Percentiles rank a stretch among this genome's conserved stretches.
phyloP scores from a whole-genome alignment of 2,113 vertebrate species.

The Rhipidura dahli region DNA sequence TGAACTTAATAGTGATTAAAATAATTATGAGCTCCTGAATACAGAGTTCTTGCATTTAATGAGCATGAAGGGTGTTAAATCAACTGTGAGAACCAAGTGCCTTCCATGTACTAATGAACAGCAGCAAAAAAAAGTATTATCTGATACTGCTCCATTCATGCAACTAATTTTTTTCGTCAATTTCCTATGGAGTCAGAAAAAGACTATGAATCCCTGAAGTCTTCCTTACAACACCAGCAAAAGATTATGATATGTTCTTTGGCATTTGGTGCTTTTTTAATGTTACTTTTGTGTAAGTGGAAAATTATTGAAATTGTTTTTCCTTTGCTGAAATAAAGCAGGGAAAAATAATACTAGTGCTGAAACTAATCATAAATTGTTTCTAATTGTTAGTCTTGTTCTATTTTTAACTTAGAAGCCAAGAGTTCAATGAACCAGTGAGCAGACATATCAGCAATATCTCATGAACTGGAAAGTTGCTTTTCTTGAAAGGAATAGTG shows the following conservation, averaged over 20 bases:
- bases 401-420: background rate
- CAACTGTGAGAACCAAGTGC: background rate
- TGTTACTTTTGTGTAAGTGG: background rate
- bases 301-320: background rate
- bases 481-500: background rate
- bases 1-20: background rate
- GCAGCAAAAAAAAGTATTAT: background rate
- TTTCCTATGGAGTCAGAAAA: background rate
- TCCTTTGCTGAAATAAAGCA: background rate
- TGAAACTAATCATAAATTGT: background rate
- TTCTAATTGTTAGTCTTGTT: background rate
- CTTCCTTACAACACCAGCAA: background rate
- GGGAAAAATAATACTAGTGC: background rate
- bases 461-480: background rate
- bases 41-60: background rate
- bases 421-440: background rate
- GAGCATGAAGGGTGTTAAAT: background rate
- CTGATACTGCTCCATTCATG: background rate
- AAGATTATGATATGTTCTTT: background rate
- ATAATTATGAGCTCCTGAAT: background rate
- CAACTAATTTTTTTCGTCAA: background rate
- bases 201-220: background rate
- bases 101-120: background rate
- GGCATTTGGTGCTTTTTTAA: background rate
- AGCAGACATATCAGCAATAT: background rate